Conservation (phyloP, 2,113 vertebrate species). For the Cochlearius cochlearius region DNA sequence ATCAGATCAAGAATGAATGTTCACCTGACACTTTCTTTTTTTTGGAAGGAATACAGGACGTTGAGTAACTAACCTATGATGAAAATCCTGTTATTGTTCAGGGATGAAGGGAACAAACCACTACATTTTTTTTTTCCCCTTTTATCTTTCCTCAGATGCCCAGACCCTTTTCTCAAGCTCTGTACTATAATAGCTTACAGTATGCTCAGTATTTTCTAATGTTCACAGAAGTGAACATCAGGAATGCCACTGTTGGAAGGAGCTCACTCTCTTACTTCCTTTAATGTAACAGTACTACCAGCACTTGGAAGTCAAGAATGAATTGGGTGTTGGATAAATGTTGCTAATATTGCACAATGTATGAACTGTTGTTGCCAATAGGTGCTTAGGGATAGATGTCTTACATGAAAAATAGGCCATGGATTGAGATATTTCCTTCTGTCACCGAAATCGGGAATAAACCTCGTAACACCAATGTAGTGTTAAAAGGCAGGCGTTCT, state of each 20-base stretch:
- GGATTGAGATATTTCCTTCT: neutral
- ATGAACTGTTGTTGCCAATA: neutral
- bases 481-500: too few relatives aligned
- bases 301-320: neutral
- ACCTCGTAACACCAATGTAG: too few relatives aligned
- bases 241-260: neutral
- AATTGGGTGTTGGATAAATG: neutral
- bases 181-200: neutral
- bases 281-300: neutral
- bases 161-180: neutral
- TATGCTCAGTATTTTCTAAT: neutral
- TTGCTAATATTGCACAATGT: neutral
- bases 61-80: neutral
- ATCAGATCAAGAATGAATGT: neutral
- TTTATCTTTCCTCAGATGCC: neutral
- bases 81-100: neutral
- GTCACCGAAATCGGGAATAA: too few relatives aligned
- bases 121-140: neutral
- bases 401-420: neutral
- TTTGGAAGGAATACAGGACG: neutral
- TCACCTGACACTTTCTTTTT: neutral
- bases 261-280: neutral
- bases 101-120: neutral
- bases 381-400: neutral
- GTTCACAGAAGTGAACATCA: neutral